phyloP scores from a whole-genome alignment of 2,113 vertebrate genomes.

The Acinonyx jubatus region DNA sequence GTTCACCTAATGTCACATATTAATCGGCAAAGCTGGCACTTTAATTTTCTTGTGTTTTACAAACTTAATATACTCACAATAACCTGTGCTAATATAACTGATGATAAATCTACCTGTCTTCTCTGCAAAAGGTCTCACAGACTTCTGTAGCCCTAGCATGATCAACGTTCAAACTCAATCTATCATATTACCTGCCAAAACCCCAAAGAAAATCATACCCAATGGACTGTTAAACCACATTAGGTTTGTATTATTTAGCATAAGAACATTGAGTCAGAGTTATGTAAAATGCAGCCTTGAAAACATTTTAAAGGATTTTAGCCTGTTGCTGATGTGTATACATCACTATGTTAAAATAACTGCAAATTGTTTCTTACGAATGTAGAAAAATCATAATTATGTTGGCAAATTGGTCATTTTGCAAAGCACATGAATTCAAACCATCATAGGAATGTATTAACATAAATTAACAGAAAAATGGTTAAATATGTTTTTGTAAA shows the following conservation, averaged over 20 bases:
- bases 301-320: constrained; percentile 38
- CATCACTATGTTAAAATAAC: background rate
- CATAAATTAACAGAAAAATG: background rate
- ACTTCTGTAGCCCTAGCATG: background rate
- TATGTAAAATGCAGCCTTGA: constrained; percentile 26
- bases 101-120: constrained; percentile 48
- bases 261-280: background rate
- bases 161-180: constrained; percentile 41
- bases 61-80: background rate
- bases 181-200: constrained; percentile 42
- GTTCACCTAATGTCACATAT: background rate
- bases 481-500: constrained; percentile 9
- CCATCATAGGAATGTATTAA: background rate
- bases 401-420: constrained; percentile 36
- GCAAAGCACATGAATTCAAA: background rate
- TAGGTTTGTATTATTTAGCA: constrained; percentile 35
- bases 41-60: constrained; percentile 38
- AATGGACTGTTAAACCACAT: background rate
- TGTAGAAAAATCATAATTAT: constrained; percentile 34
- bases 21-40: background rate
- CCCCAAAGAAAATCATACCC: background rate
- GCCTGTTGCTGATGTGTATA: background rate
- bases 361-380: constrained; percentile 23
- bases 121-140: constrained; percentile 14
- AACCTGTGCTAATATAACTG: constrained; percentile 8